Percentiles rank a stretch among this genome's conserved stretches.
phyloP scores from a whole-genome alignment of 2,797 vertebrate species.

The Notolabrus celidotus region DNA sequence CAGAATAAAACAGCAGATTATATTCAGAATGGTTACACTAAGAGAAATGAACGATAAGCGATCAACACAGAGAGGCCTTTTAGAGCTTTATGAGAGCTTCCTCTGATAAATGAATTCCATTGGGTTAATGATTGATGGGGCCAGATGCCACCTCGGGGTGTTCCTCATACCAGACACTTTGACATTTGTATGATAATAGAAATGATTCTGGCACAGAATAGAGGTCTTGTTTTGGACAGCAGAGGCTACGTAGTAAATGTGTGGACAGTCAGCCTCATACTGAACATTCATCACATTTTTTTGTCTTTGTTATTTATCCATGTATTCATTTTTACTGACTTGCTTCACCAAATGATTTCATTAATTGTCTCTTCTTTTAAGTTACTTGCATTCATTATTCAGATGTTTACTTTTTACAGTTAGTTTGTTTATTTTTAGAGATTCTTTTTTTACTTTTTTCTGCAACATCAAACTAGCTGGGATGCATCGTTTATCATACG shows the following conservation, averaged over 20 bases:
- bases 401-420: too few species aligned
- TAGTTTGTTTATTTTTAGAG: too few species aligned
- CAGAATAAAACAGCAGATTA: constrained; percentile 1
- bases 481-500: too few species aligned
- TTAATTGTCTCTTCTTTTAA: too few species aligned
- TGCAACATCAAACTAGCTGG: too few species aligned
- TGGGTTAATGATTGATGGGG: constrained; percentile 54
- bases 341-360: too few species aligned
- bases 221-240: constrained; percentile 13
- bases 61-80: not conserved
- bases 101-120: constrained; percentile 36
- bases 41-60: too few species aligned
- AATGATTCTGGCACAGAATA: constrained; percentile 40
- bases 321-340: too few species aligned
- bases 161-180: constrained; percentile 54
- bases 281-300: not conserved
- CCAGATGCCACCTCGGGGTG: constrained; percentile 62
- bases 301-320: too few species aligned
- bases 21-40: not conserved
- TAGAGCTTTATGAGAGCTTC: constrained; percentile 22
- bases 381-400: too few species aligned
- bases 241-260: not conserved
- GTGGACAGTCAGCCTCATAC: not conserved
- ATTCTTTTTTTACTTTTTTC: too few species aligned
- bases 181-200: constrained; percentile 38